phyloP scores from a whole-genome alignment of 2,797 vertebrate species.

The Scolopax bukidnonensis region DNA sequence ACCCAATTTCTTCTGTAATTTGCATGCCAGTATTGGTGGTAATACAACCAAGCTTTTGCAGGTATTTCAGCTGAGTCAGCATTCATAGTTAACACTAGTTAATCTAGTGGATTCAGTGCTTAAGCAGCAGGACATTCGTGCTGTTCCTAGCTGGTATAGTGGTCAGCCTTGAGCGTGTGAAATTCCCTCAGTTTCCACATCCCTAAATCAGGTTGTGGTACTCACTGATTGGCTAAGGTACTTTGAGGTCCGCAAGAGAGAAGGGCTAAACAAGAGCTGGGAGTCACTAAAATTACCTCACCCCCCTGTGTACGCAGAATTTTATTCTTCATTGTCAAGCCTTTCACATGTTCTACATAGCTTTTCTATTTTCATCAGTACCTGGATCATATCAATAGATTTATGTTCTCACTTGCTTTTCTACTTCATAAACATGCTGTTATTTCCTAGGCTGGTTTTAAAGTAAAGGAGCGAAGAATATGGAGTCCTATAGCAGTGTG shows the following conservation, averaged over 20 bases:
- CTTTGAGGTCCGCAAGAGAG: background rate
- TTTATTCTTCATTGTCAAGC: background rate
- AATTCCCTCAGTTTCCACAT: background rate
- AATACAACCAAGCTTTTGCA: background rate
- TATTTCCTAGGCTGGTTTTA: background rate
- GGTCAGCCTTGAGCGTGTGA: background rate
- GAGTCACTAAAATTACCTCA: background rate
- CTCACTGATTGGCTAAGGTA: background rate
- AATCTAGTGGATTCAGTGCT: background rate
- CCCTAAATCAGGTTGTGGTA: background rate
- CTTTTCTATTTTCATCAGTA: background rate
- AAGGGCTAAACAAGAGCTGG: background rate
- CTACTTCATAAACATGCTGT: background rate
- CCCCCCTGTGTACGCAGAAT: background rate
- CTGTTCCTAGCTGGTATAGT: background rate
- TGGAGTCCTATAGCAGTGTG: background rate
- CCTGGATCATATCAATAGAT: background rate
- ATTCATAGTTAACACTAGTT: accelerated
- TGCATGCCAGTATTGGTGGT: background rate
- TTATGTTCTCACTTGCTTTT: background rate
- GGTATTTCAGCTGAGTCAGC: background rate
- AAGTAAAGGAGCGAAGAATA: background rate
- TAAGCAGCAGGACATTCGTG: background rate
- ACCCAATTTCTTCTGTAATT: background rate
- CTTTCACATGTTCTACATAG: background rate